Conservation (phyloP, 2,888 invertebrate genomes). For the Cephus pulcher region DNA sequence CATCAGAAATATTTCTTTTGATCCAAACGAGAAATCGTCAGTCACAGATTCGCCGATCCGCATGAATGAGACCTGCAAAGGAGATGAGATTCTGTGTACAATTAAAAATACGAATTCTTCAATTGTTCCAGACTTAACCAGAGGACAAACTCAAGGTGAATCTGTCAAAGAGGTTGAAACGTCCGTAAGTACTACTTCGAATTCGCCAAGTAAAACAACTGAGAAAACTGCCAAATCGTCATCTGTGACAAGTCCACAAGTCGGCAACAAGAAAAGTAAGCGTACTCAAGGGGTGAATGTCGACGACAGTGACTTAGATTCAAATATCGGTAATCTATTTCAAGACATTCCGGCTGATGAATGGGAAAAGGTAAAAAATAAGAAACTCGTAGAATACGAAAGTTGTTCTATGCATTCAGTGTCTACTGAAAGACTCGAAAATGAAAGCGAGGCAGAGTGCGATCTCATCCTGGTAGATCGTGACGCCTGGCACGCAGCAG, state of each 20-base stretch:
- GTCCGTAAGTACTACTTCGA: not conserved
- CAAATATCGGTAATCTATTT: constrained; percentile 35
- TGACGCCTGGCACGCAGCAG: constrained; percentile 26
- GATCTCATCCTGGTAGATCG: constrained; percentile 37
- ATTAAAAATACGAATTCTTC: constrained; percentile 38
- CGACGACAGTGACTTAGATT: constrained; percentile 31
- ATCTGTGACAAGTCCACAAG: not conserved
- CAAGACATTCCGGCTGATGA: constrained; percentile 50
- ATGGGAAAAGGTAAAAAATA: constrained; percentile 29
- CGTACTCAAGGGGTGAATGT: constrained; percentile 7
- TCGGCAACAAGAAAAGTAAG: not conserved
- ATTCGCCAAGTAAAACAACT: not conserved
- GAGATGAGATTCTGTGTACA: constrained; percentile 10
- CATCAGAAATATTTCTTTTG: not conserved
- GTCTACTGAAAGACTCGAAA: constrained; percentile 25
- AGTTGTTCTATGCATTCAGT: constrained; percentile 23
- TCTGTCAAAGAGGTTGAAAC: constrained; percentile 6
- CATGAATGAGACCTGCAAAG: not conserved
- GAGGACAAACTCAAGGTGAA: constrained; percentile 14
- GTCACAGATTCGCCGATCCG: constrained; percentile 1
- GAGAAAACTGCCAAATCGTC: not conserved
- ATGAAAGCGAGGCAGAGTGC: constrained; percentile 37
- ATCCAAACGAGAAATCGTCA: not conserved
- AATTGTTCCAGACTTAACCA: constrained; percentile 40
- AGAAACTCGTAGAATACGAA: not conserved